A percentile compares a stretch with the other conserved stretches of the same genome.
Evolutionary conservation across 2,888 invertebrate genomes (phyloP).

Genomic region (Drosophila pseudotakahashii): DNA sequence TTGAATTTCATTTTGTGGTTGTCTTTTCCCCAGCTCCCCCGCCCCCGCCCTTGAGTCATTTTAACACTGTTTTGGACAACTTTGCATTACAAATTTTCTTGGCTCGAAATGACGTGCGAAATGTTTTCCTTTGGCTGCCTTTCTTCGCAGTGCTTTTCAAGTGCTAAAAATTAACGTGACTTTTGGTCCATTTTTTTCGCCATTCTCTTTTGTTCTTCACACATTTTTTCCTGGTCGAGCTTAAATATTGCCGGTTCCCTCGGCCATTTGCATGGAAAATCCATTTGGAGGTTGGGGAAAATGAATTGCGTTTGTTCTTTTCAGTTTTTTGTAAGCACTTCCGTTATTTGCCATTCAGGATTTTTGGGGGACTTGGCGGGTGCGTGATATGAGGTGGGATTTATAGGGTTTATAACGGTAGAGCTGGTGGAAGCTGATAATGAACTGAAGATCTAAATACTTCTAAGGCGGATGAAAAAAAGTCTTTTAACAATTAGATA

Average conservation of each 20-base stretch:
- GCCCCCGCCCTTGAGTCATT: conserved; percentile 28
- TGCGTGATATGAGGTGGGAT: conserved; percentile 8
- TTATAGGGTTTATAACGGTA: conserved; percentile 5
- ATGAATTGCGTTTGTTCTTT: conserved; percentile 41
- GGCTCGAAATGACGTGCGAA: conserved; percentile 66
- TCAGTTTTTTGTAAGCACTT: conserved; percentile 27
- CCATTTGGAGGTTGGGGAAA: conserved; percentile 49
- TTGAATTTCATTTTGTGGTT: conserved; percentile 75
- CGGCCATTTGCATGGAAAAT: conserved; percentile 59
- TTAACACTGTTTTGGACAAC: conserved; percentile 60
- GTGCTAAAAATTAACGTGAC: conserved; percentile 63
- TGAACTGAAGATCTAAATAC: conserved; percentile 19
- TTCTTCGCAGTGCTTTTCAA: conserved; percentile 38
- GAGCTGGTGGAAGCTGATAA: conserved; percentile 10
- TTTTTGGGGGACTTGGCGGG: background rate
- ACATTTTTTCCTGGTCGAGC: conserved; percentile 17
- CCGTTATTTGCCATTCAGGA: conserved; percentile 25
- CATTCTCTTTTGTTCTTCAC: conserved; percentile 8
- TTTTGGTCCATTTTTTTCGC: conserved; percentile 25
- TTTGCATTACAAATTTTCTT: conserved; percentile 69
- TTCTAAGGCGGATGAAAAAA: background rate
- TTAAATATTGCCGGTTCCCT: conserved; percentile 24
- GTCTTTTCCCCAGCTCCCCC: conserved; percentile 37
- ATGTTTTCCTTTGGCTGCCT: conserved; percentile 29
- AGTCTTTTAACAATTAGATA: background rate